Evolutionary conservation across 2,797 vertebrate species (phyloP), one percentile per base, ranked within the genome.

Genomic region (Phylloscopus collybita): DNA sequence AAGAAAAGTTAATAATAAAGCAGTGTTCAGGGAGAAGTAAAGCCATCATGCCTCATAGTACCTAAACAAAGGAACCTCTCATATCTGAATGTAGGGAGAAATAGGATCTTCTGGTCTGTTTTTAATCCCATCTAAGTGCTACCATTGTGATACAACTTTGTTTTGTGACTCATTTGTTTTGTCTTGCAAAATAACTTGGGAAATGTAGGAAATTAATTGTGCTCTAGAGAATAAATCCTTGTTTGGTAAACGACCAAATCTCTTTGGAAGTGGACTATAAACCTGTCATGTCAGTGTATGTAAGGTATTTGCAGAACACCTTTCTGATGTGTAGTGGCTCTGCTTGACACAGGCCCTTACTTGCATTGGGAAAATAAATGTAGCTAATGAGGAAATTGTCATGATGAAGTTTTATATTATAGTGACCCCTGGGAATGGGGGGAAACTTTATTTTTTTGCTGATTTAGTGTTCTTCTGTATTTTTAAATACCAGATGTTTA

Each of bases 291-390:
- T 53, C 59, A 49, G 13, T 20, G 16, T 22, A 25, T 25, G 20
- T n/a, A 9, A 38, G 11, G 25, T 78, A 19, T 38, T 47, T 67
- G 61, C 50, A 61, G 85, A 56, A 44, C 29, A n/a, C 44, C 20
- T 10, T 26, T 1, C 9, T 53, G 42, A 29, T 21, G 4, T 0
- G 0, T 29, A 21, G 10, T 54, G 26, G 16, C 60, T 72, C 57
- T 78, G n/a, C 51, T 44, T 60, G 17, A 20, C 7, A 3, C 4
- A n/a, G 25, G 5, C 65, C 11, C 26, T 86, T 65, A 45, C 13
- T 32, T 78, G 32, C 49, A 3, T 4, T 54, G 38, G 49, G 32
- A 67, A 72, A 71, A 44, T 6, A 57, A 60, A 67, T 29, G 23
- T 23, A 53, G 51, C 21, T 76, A 34, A 54, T 54, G 30, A 88